A percentile compares a stretch with the other conserved stretches of the same genome.
phyloP scores from a whole-genome alignment of 2,888 invertebrate species.

The Lepidochrysops patricia region DNA sequence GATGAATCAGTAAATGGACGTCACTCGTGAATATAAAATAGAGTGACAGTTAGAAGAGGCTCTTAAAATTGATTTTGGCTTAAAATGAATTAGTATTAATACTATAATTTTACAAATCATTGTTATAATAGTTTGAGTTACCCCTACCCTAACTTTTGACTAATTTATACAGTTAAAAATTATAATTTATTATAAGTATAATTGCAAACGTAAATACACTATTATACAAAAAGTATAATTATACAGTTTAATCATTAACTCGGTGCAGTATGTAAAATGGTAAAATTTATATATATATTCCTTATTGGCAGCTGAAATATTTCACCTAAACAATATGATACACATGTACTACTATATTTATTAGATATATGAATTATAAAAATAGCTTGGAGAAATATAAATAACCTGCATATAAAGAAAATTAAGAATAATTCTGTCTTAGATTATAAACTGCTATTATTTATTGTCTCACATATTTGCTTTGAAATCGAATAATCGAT shows the following conservation, averaged over 20 bases:
- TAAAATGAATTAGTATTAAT: too few species aligned
- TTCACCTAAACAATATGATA: not conserved
- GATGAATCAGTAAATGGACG: too few species aligned
- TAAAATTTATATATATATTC: not conserved
- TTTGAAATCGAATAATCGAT: not conserved
- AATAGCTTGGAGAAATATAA: not conserved
- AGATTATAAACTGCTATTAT: not conserved
- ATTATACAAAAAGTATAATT: too few species aligned
- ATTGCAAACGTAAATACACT: too few species aligned
- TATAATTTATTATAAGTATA: too few species aligned
- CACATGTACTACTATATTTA: not conserved
- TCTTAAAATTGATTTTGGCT: too few species aligned
- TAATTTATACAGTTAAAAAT: too few species aligned
- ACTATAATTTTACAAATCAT: too few species aligned
- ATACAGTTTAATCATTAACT: not conserved
- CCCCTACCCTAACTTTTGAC: too few species aligned
- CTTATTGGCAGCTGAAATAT: not conserved
- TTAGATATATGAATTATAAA: not conserved
- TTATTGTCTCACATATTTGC: not conserved
- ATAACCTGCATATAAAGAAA: not conserved
- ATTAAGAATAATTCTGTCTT: not conserved
- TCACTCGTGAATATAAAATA: too few species aligned
- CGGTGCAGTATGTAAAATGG: not conserved
- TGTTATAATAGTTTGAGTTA: too few species aligned
- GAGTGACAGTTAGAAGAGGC: too few species aligned